Percentiles rank a stretch among this genome's conserved stretches.
Evolutionary conservation across 2,888 invertebrate species (phyloP).

Genomic region (Clivina fossor): DNA sequence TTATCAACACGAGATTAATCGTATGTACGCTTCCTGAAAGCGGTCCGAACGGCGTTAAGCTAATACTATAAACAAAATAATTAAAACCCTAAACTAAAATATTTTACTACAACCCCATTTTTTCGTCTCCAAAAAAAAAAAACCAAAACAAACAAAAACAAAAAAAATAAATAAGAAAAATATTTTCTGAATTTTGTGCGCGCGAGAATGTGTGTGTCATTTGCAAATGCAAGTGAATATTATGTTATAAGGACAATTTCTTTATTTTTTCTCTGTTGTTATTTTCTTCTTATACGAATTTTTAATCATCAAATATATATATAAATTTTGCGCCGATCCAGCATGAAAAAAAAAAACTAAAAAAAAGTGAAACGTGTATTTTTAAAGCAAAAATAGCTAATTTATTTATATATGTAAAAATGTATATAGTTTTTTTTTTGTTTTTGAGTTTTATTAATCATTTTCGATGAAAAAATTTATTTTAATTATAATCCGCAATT

Average conservation of each 20-base stretch:
- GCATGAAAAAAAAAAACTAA: no score
- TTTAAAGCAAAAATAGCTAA: conserved; percentile 25
- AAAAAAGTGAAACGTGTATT: no score
- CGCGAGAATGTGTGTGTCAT: conserved; percentile 18
- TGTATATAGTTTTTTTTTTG: conserved; percentile 28
- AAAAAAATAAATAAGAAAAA: not conserved
- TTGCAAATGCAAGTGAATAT: conserved; percentile 17
- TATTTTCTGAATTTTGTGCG: conserved; percentile 18
- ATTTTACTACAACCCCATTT: conserved; percentile 1
- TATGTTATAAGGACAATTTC: conserved; percentile 20
- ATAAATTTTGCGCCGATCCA: no score
- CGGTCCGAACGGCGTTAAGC: conserved; percentile 39
- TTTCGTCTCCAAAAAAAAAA: conserved; percentile 17
- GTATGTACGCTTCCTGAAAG: conserved; percentile 91
- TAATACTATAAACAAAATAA: not conserved
- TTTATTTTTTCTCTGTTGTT: no score
- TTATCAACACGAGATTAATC: conserved; percentile 89
- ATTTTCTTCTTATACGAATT: no score
- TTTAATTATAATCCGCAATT: conserved; percentile 18
- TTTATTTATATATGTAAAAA: conserved; percentile 34
- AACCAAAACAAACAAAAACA: conserved; percentile 14
- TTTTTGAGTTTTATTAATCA: conserved; percentile 19
- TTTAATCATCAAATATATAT: no score
- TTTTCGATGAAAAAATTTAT: conserved; percentile 18
- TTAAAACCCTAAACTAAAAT: conserved; percentile 2